Conservation (phyloP, 2,797 vertebrate genomes). For the Sardinella longiceps region DNA sequence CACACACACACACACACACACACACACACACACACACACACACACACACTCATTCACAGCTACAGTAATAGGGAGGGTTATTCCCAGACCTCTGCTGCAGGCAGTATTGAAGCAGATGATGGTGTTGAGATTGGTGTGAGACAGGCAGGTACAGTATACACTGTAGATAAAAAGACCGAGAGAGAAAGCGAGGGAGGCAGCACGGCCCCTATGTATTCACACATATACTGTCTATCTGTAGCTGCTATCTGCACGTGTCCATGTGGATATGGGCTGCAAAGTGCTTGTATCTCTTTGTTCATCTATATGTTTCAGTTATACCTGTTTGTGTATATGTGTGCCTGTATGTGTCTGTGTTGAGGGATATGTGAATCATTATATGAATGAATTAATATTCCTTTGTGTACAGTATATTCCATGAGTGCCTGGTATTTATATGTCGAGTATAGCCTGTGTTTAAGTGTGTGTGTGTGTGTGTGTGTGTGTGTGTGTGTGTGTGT, state of each 20-base stretch:
- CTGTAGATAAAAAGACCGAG: neutral
- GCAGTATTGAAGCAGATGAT: neutral
- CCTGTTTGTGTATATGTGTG: neutral
- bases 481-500: neutral
- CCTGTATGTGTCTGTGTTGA: neutral
- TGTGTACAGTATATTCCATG: too few species aligned
- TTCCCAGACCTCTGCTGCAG: neutral
- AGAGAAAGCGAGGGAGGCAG: neutral
- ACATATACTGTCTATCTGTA: neutral
- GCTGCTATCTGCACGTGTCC: neutral
- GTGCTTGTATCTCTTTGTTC: neutral
- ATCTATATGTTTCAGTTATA: neutral
- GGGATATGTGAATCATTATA: too few species aligned
- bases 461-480: neutral
- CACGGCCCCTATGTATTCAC: neutral
- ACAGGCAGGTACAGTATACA: neutral
- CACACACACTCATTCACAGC: neutral
- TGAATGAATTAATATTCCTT: too few species aligned
- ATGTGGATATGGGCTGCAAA: neutral
- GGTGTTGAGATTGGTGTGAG: conserved; percentile 14
- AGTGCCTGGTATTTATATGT: too few species aligned
- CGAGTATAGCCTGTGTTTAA: neutral
- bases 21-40: neutral
- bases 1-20: conserved; percentile 9
- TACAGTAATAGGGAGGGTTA: neutral